phyloP scores from a whole-genome alignment of 2,113 vertebrate genomes.

The Bothrops jararaca region DNA sequence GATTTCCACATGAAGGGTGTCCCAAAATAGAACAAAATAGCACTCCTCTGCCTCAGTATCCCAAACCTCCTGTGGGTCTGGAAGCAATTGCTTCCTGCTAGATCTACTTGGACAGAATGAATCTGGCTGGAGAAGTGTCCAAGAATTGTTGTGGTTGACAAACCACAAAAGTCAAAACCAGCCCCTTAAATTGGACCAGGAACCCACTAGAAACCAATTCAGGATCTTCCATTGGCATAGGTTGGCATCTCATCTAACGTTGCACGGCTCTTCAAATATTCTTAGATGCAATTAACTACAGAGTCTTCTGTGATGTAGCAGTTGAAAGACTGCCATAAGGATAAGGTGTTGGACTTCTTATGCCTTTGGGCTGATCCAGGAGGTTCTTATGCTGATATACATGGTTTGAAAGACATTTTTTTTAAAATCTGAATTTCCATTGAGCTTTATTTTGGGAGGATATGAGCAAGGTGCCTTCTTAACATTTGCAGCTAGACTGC shows the following conservation, averaged over 20 bases:
- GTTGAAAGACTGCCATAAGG: not conserved
- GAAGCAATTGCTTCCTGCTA: not conserved
- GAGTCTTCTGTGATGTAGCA: not conserved
- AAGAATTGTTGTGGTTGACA: not conserved
- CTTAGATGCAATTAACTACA: not conserved
- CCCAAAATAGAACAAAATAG: not conserved
- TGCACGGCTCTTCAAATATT: not conserved
- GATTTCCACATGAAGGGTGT: not conserved
- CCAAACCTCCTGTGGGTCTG: not conserved
- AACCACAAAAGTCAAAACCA: not conserved
- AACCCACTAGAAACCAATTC: not conserved
- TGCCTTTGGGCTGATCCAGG: not conserved
- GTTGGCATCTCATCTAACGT: not conserved
- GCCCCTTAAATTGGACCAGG: not conserved
- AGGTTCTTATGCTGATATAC: too few relatives aligned
- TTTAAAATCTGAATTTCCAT: too few relatives aligned
- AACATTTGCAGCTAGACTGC: not conserved
- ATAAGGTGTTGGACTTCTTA: not conserved
- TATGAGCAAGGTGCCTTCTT: fast-evolving
- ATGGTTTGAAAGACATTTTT: not conserved
- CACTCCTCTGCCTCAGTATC: not conserved
- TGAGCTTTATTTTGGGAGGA: not conserved
- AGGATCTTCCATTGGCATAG: not conserved
- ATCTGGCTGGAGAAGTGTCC: not conserved
- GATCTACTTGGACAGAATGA: not conserved